Evolutionary conservation across 2,113 vertebrate genomes (phyloP).

Genomic region (Rhinoderma darwinii): DNA sequence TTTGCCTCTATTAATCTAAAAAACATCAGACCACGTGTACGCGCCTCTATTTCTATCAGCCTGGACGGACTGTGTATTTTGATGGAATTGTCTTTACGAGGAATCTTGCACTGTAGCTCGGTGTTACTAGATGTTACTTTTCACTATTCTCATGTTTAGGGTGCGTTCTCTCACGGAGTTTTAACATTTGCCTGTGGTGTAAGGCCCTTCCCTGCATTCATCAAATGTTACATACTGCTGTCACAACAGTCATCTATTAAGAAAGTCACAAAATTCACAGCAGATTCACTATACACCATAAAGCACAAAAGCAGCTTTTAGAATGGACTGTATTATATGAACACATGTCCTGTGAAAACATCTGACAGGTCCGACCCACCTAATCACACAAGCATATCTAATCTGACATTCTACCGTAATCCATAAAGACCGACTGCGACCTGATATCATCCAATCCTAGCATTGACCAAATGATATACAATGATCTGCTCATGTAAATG

Average conservation of each 20-base stretch:
- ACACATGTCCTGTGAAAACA: background rate
- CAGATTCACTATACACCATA: background rate
- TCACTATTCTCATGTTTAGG: background rate
- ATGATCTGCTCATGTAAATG: background rate
- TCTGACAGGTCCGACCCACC: background rate
- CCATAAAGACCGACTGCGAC: background rate
- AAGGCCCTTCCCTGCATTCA: background rate
- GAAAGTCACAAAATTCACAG: background rate
- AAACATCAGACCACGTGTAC: background rate
- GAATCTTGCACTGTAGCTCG: background rate
- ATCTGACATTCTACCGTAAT: too few relatives aligned
- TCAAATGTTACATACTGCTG: conserved; percentile 9
- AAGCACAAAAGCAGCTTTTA: background rate
- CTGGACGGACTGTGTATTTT: background rate
- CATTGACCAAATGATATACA: background rate
- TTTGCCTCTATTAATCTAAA: background rate
- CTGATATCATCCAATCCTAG: background rate
- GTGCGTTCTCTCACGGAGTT: background rate
- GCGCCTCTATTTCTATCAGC: background rate
- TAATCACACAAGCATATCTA: background rate
- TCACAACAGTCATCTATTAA: background rate
- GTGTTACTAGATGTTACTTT: background rate
- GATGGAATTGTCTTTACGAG: background rate
- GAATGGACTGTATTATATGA: background rate
- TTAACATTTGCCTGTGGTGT: background rate